These are phyloP conservation scores for Metridium senile DNA, from an alignment of 92 coral and sea anemone species.

Conservation along the genomic window DNA sequence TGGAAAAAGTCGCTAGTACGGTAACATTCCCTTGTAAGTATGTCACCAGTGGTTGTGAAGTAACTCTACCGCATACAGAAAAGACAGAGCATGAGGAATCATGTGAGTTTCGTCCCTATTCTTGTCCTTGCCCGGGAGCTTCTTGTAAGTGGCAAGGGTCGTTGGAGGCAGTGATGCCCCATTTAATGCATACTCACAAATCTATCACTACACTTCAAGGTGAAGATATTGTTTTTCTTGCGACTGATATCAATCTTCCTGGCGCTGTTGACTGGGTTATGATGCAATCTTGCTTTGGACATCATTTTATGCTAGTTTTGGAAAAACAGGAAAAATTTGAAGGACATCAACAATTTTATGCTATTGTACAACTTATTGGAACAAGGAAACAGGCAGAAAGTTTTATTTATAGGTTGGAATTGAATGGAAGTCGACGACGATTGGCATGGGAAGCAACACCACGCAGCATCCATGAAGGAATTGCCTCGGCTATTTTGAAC, in stretches of 20 bases:
- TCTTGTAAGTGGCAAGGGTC: slow-evolving; percentile 99
- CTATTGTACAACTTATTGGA: slow-evolving; percentile 98
- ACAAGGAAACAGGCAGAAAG: slow-evolving; percentile 99
- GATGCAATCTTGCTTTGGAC: slow-evolving; percentile 99
- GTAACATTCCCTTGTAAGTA: slow-evolving; percentile 98
- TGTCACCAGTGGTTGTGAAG: slow-evolving; percentile 90
- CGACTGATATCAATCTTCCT: slow-evolving; percentile 96
- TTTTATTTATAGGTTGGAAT: slow-evolving; percentile 94
- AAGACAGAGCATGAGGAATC: slow-evolving; percentile 98
- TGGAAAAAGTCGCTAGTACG: slow-evolving; percentile 99
- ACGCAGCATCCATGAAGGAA: slow-evolving; percentile 97
- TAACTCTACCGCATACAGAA: slow-evolving; percentile 89
- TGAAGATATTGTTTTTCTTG: slow-evolving; percentile 97
- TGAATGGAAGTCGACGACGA: slow-evolving; percentile 92
- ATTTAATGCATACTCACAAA: slow-evolving; percentile 98
- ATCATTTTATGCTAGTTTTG: slow-evolving; percentile 95
- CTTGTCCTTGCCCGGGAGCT: slow-evolving; percentile 99
- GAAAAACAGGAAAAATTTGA: slow-evolving; percentile 98
- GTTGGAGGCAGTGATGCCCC: slow-evolving; percentile 98
- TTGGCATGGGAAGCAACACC: slow-evolving; percentile 99
- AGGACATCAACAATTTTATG: slow-evolving; percentile 98
- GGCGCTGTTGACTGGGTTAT: slow-evolving; percentile 99
- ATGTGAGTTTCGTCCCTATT: slow-evolving; percentile 96
- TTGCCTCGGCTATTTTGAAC: slow-evolving; percentile 97
- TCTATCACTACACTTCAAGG: slow-evolving; percentile 99